Evolutionary conservation across 2,797 vertebrate genomes (phyloP).

Genomic region (Karalla daura): DNA sequence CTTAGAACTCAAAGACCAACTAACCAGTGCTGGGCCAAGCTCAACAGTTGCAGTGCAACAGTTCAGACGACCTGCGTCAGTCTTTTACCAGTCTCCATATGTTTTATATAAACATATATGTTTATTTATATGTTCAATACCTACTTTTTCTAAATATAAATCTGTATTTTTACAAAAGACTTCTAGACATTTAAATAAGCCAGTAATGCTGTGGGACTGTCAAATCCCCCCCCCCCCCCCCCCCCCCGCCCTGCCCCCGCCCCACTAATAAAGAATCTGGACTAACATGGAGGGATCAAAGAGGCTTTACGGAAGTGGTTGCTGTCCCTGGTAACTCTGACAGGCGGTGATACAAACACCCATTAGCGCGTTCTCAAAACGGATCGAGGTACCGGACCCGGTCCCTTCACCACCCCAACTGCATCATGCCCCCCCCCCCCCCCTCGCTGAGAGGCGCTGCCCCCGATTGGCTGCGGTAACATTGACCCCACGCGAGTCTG

Average conservation of each 20-base stretch:
- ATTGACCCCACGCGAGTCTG: too few species aligned
- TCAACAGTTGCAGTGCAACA: not conserved
- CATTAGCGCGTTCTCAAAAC: not conserved
- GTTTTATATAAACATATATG: too few species aligned
- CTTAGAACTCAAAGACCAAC: conserved; percentile 52
- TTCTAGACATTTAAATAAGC: not conserved
- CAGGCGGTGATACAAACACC: not conserved
- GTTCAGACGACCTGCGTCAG: not conserved
- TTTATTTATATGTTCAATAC: too few species aligned
- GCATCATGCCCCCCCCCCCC: too few species aligned
- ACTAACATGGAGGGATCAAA: not conserved
- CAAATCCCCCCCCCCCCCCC: too few species aligned
- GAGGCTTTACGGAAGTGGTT: not conserved
- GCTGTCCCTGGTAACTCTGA: not conserved
- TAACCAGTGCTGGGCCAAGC: conserved; percentile 1
- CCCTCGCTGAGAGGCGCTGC: too few species aligned
- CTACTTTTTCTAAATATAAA: not conserved
- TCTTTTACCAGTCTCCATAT: not conserved
- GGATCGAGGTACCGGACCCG: not conserved
- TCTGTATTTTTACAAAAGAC: not conserved
- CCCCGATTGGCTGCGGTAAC: too few species aligned
- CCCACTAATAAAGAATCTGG: not conserved
- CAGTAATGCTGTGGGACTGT: not conserved
- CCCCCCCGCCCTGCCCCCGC: not conserved
- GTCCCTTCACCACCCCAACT: not conserved